These are phyloP conservation scores for Sakesphorus luctuosus DNA, from an alignment of 2,113 vertebrate genomes.

Conservation along the genomic window DNA sequence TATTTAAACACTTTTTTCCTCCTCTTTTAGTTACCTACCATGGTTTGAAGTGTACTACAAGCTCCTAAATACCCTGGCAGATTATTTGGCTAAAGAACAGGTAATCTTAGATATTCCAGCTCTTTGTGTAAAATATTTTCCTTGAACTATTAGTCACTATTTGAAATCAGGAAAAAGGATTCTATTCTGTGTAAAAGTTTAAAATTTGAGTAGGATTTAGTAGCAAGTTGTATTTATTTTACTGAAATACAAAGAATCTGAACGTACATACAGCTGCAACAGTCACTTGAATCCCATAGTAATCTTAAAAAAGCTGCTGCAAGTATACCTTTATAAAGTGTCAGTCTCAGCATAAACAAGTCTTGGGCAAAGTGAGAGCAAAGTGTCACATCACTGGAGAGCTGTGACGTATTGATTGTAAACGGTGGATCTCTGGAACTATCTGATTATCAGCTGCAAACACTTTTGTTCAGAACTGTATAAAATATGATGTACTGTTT, in stretches of 20 bases:
- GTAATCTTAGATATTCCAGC: slow-evolving; percentile 72
- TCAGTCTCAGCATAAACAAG: slow-evolving; percentile 59
- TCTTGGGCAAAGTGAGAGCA: slow-evolving; percentile 47
- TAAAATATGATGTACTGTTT: slow-evolving; percentile 51
- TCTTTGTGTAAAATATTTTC: neutral
- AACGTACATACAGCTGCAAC: neutral
- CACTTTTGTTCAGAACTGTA: slow-evolving; percentile 10
- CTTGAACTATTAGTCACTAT: neutral
- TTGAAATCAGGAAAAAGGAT: neutral
- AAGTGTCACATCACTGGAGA: slow-evolving; percentile 36
- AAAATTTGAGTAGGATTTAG: neutral
- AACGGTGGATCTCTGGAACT: slow-evolving; percentile 44
- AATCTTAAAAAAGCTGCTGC: slow-evolving; percentile 51
- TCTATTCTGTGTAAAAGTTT: neutral
- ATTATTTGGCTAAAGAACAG: slow-evolving; percentile 95
- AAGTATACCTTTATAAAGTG: slow-evolving; percentile 37
- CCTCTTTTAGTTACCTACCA: slow-evolving; percentile 88
- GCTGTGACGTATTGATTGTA: slow-evolving; percentile 19
- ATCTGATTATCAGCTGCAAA: slow-evolving; percentile 48
- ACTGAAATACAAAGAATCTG: neutral
- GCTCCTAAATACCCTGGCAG: slow-evolving; percentile 94
- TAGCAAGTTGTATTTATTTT: neutral
- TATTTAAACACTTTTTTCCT: neutral
- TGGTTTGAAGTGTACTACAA: slow-evolving; percentile 99
- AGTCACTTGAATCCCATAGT: slow-evolving; percentile 3